A percentile compares a stretch with the other conserved stretches of the same genome.
These are phyloP conservation scores for Phortica okadai DNA, from an alignment of 2,888 invertebrate genomes.

Conservation along the genomic window DNA sequence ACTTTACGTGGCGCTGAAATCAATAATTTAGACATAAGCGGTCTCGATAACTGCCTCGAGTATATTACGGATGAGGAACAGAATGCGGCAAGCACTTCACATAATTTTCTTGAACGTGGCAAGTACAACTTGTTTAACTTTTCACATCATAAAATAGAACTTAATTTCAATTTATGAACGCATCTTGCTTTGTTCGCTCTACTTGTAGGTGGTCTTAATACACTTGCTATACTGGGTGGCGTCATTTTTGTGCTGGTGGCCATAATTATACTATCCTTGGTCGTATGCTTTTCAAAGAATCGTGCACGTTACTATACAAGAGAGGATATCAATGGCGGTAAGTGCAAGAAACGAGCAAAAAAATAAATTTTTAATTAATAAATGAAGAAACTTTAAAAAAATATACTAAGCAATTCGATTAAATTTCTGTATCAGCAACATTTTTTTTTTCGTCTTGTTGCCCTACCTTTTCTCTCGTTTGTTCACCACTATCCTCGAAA, in stretches of 20 bases:
- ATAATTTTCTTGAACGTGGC: slow-evolving; percentile 79
- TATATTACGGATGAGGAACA: slow-evolving; percentile 77
- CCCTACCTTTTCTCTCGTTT: neutral
- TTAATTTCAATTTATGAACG: too few species aligned
- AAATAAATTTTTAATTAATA: neutral
- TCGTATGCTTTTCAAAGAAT: slow-evolving; percentile 81
- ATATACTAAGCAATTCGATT: neutral
- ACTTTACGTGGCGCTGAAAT: slow-evolving; percentile 75
- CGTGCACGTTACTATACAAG: slow-evolving; percentile 88
- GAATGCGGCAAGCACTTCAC: slow-evolving; percentile 77
- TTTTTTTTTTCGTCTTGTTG: neutral
- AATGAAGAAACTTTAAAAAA: neutral
- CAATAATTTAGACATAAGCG: slow-evolving; percentile 74
- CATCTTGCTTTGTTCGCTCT: neutral
- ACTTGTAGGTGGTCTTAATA: slow-evolving; percentile 78
- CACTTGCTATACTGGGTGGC: slow-evolving; percentile 76
- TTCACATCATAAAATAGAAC: neutral
- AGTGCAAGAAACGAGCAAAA: slow-evolving; percentile 64
- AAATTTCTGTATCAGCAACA: neutral
- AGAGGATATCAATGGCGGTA: slow-evolving; percentile 79
- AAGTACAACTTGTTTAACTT: slow-evolving; percentile 42
- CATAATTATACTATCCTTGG: slow-evolving; percentile 74
- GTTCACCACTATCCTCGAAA: slow-evolving; percentile 6
- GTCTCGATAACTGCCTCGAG: slow-evolving; percentile 75
- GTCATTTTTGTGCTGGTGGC: slow-evolving; percentile 75